phyloP scores from a whole-genome alignment of 2,113 vertebrate species.

The Dunckerocampus dactyliophorus region DNA sequence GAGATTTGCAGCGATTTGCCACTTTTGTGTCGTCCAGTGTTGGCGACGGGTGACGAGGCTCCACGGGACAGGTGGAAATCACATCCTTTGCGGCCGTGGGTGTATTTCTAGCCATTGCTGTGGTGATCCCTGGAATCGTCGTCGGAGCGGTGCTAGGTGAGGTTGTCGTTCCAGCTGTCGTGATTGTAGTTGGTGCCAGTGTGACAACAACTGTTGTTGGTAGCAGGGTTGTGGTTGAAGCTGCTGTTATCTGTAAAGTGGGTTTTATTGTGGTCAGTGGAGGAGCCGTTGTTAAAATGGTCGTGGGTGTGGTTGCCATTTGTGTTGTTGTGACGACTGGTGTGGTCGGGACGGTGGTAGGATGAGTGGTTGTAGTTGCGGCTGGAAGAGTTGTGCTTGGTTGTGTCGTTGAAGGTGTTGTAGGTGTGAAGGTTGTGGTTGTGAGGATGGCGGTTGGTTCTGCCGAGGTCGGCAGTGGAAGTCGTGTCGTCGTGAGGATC shows the following conservation, averaged over 20 bases:
- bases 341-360: background rate
- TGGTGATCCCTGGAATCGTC: constrained; percentile 3
- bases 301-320: constrained; percentile 1
- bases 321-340: background rate
- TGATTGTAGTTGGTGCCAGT: background rate
- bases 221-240: background rate
- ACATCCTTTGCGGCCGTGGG: constrained; percentile 1
- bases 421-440: constrained; percentile 7
- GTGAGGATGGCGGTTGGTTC: constrained; percentile 6
- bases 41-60: background rate
- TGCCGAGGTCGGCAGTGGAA: no score
- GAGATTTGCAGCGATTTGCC: constrained; percentile 46
- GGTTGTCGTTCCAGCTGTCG: constrained; percentile 9
- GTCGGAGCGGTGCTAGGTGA: background rate
- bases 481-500: background rate
- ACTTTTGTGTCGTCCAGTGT: background rate
- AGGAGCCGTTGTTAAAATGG: background rate
- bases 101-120: background rate
- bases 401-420: background rate
- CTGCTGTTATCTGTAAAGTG: background rate
- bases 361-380: background rate
- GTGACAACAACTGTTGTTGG: background rate
- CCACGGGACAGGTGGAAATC: constrained; percentile 35
- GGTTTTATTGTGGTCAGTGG: background rate
- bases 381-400: background rate